Conservation (phyloP, 2,888 invertebrate species). For the Ypsolopha scabrella region DNA sequence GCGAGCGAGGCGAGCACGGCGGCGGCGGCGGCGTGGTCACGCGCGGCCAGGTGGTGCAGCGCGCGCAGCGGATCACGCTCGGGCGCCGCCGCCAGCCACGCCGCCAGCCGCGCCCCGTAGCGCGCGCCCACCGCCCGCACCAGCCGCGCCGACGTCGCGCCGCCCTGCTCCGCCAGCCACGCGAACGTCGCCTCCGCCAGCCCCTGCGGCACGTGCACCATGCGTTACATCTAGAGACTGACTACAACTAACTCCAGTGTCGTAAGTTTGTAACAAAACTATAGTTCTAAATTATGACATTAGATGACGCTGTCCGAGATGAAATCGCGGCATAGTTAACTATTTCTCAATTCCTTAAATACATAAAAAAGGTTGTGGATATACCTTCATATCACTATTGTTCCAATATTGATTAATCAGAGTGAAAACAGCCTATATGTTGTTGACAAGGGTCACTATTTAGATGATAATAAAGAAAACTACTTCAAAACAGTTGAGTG, state of each 20-base stretch:
- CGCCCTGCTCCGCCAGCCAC: conserved; percentile 21
- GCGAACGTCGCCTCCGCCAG: conserved; percentile 37
- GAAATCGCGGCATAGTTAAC: too few species aligned
- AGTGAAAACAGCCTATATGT: too few species aligned
- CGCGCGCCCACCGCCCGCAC: conserved; percentile 13
- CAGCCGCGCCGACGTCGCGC: conserved; percentile 12
- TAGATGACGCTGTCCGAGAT: too few species aligned
- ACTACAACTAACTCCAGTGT: neutral
- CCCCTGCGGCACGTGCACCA: conserved; percentile 21
- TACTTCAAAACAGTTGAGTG: too few species aligned
- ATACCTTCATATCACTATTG: too few species aligned
- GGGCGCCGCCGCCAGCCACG: conserved; percentile 16
- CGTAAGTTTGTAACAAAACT: neutral
- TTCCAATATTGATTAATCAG: too few species aligned
- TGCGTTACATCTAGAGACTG: too few species aligned
- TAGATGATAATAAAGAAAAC: too few species aligned
- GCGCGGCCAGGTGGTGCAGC: conserved; percentile 16
- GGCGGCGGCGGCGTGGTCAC: conserved; percentile 1
- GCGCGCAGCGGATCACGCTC: conserved; percentile 13
- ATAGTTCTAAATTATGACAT: too few species aligned
- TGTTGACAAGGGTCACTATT: too few species aligned
- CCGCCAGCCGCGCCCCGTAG: conserved; percentile 17
- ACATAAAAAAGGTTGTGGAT: too few species aligned
- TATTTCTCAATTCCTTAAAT: too few species aligned
- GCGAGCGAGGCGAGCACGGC: conserved; percentile 51